Base-by-base conservation (phyloP, 2,888 invertebrate species). In the Cerastoderma edule region DNA sequence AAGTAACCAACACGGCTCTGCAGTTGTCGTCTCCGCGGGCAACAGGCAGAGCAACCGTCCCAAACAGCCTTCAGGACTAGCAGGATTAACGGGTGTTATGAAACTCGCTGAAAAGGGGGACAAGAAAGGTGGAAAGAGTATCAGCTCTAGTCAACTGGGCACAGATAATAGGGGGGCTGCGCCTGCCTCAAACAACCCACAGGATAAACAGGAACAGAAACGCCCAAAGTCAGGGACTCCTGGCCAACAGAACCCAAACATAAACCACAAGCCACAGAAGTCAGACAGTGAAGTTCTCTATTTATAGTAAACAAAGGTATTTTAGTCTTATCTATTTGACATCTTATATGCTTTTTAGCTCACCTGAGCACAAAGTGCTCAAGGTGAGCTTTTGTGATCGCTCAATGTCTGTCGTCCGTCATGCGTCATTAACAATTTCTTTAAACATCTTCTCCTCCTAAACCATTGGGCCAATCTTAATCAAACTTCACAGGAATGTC, bases 51-150 rank as follows among this genome's bases (percentile, higher is more conserved):
- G 79, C 67, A 83, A 71, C 69, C 77, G 72, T 54, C 79, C 78
- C 54, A 83, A 81, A 70, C 85, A 71, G 27, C 68, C 79, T 3
- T 67, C 80, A n/a, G 75, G 77, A 6, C 72, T 82, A 5, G 80
- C 84, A 28, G 77, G 78, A 50, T 73, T 89, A 39, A 79, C 84
- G 19, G 72, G 75, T 27, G 80, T 89, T 24, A 85, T 89, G 81
- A 89, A 89, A 76, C 78, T 90, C 50, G 87, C 90, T 4, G 88
- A 89, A 56, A 87, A 88, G 33, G 78, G 79, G 30, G 82, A 82
- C 33, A 78, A 69, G n/a, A 84, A 83, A 39, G 70, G 76, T 30
- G 84, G 75, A 67, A 72, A 75, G 60, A 66, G 78, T 30, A 67
- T 57, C 57, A 72, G 77, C 72, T 75, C 80, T 78, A 80, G 75